Percentiles rank a stretch among this genome's conserved stretches.
Evolutionary conservation across 1,140 invertebrate genomes (phyloP).

Genomic region (Tetragonula clypearis): DNA sequence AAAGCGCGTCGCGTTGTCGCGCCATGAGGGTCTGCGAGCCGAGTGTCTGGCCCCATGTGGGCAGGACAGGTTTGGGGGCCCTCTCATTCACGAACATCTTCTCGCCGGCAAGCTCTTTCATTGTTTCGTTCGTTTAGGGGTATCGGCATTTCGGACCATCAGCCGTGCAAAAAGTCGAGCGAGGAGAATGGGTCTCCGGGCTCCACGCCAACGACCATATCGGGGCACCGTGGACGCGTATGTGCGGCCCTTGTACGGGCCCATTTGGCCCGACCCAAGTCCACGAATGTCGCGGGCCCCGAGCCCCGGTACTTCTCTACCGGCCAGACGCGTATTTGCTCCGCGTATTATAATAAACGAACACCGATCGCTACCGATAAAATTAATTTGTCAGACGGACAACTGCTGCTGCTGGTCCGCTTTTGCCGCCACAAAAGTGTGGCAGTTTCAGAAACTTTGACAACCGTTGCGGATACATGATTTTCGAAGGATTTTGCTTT

Average conservation of each 20-base stretch:
- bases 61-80: conserved; percentile 69
- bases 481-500: not conserved
- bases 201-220: conserved; percentile 65
- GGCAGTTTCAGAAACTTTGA: not conserved
- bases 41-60: conserved; percentile 66
- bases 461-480: not conserved
- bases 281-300: conserved; percentile 24
- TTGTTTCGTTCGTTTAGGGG: conserved; percentile 74
- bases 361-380: conserved; percentile 35
- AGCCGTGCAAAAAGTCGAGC: conserved; percentile 71
- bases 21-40: conserved; percentile 48
- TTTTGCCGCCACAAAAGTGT: not conserved
- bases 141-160: conserved; percentile 69
- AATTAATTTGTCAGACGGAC: conserved; percentile 43
- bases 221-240: conserved; percentile 53
- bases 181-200: conserved; percentile 63
- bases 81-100: conserved; percentile 74
- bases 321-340: conserved; percentile 6
- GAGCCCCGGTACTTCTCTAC: not conserved
- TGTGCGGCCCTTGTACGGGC: conserved; percentile 28
- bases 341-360: conserved; percentile 49
- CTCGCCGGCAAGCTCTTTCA: conserved; percentile 69
- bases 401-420: not conserved
- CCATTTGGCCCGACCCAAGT: conserved; percentile 27
- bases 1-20: conserved; percentile 62